Conservation (phyloP, 2,888 invertebrate genomes). For the Rugalucina vietnamica region DNA sequence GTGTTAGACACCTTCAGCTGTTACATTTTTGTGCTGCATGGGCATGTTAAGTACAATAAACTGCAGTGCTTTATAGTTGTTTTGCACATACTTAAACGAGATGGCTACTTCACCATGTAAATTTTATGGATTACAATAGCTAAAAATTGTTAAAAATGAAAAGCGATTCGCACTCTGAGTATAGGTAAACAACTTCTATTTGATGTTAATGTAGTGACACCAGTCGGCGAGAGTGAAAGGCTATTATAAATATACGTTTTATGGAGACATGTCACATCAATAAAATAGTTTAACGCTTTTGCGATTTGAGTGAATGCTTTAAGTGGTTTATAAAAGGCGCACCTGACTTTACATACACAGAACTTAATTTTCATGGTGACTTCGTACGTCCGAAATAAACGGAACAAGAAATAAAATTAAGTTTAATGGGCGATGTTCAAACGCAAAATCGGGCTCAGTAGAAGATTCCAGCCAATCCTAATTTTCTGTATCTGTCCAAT, state of each 20-base stretch:
- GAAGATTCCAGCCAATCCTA: no score
- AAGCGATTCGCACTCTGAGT: background rate
- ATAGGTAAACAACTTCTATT: constrained; percentile 1
- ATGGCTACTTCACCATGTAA: background rate
- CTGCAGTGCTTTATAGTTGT: background rate
- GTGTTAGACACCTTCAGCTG: no score
- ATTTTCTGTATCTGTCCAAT: no score
- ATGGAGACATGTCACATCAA: constrained; percentile 6
- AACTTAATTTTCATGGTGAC: background rate
- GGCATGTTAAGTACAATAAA: constrained; percentile 15
- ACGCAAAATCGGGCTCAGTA: no score
- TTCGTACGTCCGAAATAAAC: no score
- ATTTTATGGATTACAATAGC: background rate
- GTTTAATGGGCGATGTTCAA: no score
- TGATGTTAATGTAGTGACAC: constrained; percentile 2
- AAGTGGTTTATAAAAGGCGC: background rate
- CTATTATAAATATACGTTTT: constrained; percentile 8
- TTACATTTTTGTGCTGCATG: no score
- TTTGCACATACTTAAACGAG: background rate
- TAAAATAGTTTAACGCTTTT: constrained; percentile 4
- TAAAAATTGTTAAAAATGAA: background rate
- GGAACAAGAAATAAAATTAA: no score
- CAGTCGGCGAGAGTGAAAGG: background rate
- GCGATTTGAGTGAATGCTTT: background rate
- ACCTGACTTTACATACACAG: constrained; percentile 1